Conservation (phyloP, 1,140 invertebrate genomes). For the Lineus longissimus region DNA sequence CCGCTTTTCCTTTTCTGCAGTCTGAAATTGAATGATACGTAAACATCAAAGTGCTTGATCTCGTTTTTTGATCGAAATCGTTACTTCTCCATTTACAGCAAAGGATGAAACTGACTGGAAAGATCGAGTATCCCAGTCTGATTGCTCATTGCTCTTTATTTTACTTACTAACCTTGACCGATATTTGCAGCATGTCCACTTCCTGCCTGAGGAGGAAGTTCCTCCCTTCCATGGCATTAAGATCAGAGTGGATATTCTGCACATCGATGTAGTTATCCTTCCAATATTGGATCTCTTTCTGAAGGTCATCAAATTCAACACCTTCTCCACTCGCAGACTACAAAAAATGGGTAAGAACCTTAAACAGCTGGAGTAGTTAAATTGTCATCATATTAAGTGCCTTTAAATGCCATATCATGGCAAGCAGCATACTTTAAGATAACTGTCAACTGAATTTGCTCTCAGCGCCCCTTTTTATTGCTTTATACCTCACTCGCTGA, state of each 20-base stretch:
- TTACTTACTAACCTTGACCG: too few relatives aligned
- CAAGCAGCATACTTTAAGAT: constrained; percentile 6
- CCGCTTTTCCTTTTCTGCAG: background rate
- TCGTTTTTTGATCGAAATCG: too few relatives aligned
- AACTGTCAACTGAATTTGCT: constrained; percentile 6
- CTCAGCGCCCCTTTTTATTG: too few relatives aligned
- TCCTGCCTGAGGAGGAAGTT: constrained; percentile 63
- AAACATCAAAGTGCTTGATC: too few relatives aligned
- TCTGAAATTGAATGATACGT: background rate
- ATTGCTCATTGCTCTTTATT: too few relatives aligned
- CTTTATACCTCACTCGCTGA: too few relatives aligned
- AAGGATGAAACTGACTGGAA: too few relatives aligned
- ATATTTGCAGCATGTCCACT: background rate
- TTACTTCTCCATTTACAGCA: too few relatives aligned
- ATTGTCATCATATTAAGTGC: background rate
- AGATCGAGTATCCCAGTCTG: too few relatives aligned
- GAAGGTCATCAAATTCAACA: constrained; percentile 49
- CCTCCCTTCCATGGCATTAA: constrained; percentile 61
- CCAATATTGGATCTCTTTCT: constrained; percentile 67
- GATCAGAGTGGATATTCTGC: constrained; percentile 59
- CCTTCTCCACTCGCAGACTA: constrained; percentile 56
- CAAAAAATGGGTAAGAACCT: constrained; percentile 11
- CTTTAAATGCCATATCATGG: too few relatives aligned
- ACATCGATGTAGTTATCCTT: constrained; percentile 70
- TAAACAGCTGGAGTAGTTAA: background rate